phyloP scores from a whole-genome alignment of 2,797 vertebrate genomes.

The Nothura maculosa region DNA sequence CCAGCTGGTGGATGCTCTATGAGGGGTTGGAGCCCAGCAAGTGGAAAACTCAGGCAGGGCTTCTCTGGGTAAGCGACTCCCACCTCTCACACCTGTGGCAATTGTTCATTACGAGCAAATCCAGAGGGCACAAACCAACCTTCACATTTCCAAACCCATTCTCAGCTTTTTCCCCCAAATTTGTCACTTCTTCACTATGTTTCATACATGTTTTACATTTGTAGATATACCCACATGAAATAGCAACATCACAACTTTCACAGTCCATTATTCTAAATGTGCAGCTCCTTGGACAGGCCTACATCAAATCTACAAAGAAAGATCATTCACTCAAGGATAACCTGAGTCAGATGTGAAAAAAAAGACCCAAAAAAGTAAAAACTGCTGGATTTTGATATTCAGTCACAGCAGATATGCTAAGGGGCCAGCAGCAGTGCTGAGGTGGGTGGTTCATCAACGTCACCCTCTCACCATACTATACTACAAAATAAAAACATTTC shows the following conservation, averaged over 20 bases:
- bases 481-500: neutral
- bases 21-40: neutral
- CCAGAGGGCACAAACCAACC: neutral
- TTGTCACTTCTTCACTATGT: slow-evolving; percentile 5
- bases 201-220: slow-evolving; percentile 14
- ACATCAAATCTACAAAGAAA: fast-evolving
- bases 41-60: neutral
- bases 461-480: fast-evolving
- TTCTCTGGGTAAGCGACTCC: neutral
- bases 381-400: neutral
- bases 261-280: neutral
- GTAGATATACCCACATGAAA: neutral
- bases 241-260: neutral
- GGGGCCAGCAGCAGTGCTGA: neutral
- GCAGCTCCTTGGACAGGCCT: neutral
- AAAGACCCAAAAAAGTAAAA: neutral
- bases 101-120: neutral
- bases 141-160: slow-evolving; percentile 34
- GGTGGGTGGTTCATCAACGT: neutral
- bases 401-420: neutral
- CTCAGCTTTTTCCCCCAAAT: neutral
- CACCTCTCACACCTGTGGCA: neutral
- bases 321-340: neutral
- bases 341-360: fast-evolving
- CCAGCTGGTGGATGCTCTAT: neutral